phyloP scores from a whole-genome alignment of 2,113 vertebrate species.

The Piaya cayana region DNA sequence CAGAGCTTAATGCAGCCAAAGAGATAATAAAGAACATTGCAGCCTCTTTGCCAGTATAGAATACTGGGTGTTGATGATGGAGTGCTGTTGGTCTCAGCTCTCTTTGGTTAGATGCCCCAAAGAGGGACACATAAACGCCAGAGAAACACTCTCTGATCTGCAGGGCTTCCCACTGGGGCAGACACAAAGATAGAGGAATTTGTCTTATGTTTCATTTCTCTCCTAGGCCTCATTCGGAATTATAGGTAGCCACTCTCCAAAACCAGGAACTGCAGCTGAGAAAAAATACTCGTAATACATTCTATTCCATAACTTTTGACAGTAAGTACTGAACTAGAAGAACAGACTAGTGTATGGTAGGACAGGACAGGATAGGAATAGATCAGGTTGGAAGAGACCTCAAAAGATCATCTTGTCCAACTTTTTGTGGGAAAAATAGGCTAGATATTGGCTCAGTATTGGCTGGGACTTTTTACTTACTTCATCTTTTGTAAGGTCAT shows the following conservation, averaged over 20 bases:
- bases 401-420: accelerated
- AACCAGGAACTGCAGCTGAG: not conserved
- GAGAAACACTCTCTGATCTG: not conserved
- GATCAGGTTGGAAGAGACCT: not conserved
- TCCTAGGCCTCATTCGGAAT: not conserved
- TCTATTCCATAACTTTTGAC: not conserved
- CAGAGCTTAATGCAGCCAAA: not conserved
- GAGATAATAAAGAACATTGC: not conserved
- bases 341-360: not conserved
- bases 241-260: not conserved
- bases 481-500: not conserved
- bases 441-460: not conserved
- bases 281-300: not conserved
- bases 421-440: not conserved
- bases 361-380: not conserved
- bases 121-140: not conserved
- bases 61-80: not conserved
- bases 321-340: not conserved
- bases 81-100: not conserved
- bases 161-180: not conserved
- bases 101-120: not conserved
- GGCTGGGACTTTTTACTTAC: not conserved
- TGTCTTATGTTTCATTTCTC: not conserved
- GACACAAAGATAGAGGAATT: not conserved
- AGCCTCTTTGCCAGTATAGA: not conserved